Percentiles rank a stretch among this genome's conserved stretches.
Conservation (phyloP, 2,888 invertebrate genomes). For the Diplazon laetatorius region DNA sequence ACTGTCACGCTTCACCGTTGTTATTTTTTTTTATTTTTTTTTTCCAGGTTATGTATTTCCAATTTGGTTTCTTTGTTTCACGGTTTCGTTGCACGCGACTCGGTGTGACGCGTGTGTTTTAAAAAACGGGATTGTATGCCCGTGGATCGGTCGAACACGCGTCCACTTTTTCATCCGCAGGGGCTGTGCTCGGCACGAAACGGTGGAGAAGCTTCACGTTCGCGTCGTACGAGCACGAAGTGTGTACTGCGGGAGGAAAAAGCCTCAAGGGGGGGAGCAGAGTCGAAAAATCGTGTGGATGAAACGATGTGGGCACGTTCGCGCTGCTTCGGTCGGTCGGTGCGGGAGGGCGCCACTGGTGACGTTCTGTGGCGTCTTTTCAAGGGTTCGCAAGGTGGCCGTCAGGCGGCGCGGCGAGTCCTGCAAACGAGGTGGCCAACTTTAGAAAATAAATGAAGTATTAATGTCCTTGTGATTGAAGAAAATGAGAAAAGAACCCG, state of each 20-base stretch:
- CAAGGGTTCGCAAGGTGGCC: constrained; percentile 4
- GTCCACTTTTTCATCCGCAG: constrained; percentile 26
- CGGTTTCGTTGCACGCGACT: too few relatives aligned
- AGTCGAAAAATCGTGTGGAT: background rate
- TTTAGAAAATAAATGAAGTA: too few relatives aligned
- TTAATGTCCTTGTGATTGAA: too few relatives aligned
- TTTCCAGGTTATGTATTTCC: too few relatives aligned
- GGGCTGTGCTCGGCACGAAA: constrained; percentile 22
- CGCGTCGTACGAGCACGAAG: constrained; percentile 25
- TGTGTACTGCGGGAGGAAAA: background rate
- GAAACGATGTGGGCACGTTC: background rate
- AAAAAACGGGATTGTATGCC: background rate
- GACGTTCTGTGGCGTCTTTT: background rate
- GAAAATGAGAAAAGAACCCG: too few relatives aligned
- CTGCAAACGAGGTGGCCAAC: too few relatives aligned
- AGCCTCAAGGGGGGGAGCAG: background rate
- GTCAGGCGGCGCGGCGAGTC: too few relatives aligned
- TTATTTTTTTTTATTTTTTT: too few relatives aligned
- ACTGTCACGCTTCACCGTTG: constrained; percentile 11
- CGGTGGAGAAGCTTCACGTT: constrained; percentile 31
- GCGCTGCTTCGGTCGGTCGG: background rate
- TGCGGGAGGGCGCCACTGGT: constrained; percentile 15
- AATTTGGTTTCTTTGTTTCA: too few relatives aligned
- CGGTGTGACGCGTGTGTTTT: too few relatives aligned
- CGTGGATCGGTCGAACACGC: constrained; percentile 29